phyloP scores from a whole-genome alignment of 2,888 invertebrate genomes.

The Eulithis prunata region DNA sequence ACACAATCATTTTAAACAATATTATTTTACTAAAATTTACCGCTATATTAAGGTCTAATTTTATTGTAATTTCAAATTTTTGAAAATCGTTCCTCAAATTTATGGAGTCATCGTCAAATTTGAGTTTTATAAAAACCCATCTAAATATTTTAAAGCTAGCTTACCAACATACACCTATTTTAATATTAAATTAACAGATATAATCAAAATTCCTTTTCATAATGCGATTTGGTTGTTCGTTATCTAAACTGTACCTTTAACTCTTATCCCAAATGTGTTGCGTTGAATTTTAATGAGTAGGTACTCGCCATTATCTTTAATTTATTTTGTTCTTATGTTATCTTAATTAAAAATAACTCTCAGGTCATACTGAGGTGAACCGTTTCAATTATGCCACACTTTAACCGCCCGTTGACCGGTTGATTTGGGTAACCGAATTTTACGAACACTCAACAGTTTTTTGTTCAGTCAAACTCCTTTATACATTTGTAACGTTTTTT shows the following conservation, averaged over 20 bases:
- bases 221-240: conserved; percentile 33
- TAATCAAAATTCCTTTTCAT: conserved; percentile 29
- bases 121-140: too few relatives aligned
- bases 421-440: too few relatives aligned
- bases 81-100: too few relatives aligned
- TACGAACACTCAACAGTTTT: too few relatives aligned
- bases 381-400: conserved; percentile 32
- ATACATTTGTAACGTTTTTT: too few relatives aligned
- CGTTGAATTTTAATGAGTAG: conserved; percentile 36
- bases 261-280: conserved; percentile 34
- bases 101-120: too few relatives aligned
- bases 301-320: conserved; percentile 33
- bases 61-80: too few relatives aligned
- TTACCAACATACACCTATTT: not conserved
- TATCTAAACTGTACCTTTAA: conserved; percentile 30
- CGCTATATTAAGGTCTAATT: too few relatives aligned
- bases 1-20: too few relatives aligned
- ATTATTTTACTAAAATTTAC: too few relatives aligned
- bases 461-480: too few relatives aligned
- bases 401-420: conserved; percentile 1
- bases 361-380: conserved; percentile 32
- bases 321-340: conserved; percentile 42
- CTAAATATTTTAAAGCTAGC: not conserved
- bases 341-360: conserved; percentile 48
- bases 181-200: not conserved